Evolutionary conservation across 2,113 vertebrate species (phyloP).

Genomic region (Ascaphus truei): DNA sequence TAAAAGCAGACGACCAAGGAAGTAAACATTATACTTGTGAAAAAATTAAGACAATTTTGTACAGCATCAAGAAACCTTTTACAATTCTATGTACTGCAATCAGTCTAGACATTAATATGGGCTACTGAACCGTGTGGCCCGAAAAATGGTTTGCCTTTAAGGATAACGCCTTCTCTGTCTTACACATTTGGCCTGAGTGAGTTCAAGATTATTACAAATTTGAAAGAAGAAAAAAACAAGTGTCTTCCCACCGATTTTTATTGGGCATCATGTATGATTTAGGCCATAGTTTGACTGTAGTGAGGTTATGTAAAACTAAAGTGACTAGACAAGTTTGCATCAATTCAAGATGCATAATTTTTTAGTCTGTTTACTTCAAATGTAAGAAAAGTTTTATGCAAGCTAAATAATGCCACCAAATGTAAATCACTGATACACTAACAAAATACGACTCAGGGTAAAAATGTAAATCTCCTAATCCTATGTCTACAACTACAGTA

Average conservation of each 20-base stretch:
- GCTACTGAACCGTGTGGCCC: neutral
- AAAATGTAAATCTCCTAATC: no score
- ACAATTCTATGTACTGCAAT: neutral
- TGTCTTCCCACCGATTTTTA: neutral
- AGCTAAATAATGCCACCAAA: no score
- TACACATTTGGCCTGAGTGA: neutral
- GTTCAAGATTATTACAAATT: conserved; percentile 11
- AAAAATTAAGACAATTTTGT: neutral
- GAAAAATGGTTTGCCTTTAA: neutral
- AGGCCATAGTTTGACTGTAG: neutral
- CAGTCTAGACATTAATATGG: neutral
- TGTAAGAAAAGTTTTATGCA: no score
- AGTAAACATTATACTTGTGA: neutral
- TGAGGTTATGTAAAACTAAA: neutral
- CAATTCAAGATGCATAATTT: no score
- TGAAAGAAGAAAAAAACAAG: neutral
- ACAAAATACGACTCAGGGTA: no score
- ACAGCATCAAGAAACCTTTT: neutral
- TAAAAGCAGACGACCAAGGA: neutral
- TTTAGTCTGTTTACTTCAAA: no score
- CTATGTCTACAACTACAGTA: no score
- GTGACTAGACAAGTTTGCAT: neutral
- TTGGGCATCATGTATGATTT: neutral
- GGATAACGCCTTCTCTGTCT: neutral
- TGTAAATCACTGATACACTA: no score